Evolutionary conservation across 1,140 invertebrate species (phyloP).

Genomic region (Sycophaga agraensis): DNA sequence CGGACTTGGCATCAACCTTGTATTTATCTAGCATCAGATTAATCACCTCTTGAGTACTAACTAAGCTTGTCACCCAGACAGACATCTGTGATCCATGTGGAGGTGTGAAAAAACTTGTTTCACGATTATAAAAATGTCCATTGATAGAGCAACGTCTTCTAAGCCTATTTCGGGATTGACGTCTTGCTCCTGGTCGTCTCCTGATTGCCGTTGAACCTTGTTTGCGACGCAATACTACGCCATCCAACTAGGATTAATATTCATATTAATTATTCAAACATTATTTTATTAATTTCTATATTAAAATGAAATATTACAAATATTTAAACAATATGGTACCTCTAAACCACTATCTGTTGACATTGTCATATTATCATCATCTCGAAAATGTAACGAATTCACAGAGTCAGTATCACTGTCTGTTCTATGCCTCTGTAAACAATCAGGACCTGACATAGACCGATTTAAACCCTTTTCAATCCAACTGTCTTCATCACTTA

Average conservation of each 20-base stretch:
- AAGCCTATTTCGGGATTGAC: constrained; percentile 68
- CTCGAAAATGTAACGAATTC: constrained; percentile 52
- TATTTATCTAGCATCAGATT: constrained; percentile 86
- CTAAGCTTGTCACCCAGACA: constrained; percentile 81
- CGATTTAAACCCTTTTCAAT: constrained; percentile 62
- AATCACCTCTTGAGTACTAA: constrained; percentile 80
- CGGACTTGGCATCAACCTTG: constrained; percentile 77
- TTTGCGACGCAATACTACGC: constrained; percentile 51
- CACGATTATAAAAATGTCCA: constrained; percentile 85
- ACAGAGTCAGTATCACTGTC: constrained; percentile 55
- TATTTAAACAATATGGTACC: constrained; percentile 32
- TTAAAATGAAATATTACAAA: background rate
- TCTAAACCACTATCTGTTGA: constrained; percentile 57
- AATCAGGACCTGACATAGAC: constrained; percentile 71
- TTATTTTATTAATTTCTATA: background rate
- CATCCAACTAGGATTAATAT: constrained; percentile 41
- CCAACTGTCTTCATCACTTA: constrained; percentile 57
- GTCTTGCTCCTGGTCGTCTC: constrained; percentile 67
- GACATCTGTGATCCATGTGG: constrained; percentile 83
- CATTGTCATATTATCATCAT: constrained; percentile 57
- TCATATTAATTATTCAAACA: no score
- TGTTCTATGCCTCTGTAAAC: constrained; percentile 58
- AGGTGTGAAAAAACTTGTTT: constrained; percentile 85
- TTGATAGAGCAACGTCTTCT: constrained; percentile 83
- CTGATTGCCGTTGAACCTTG: constrained; percentile 70